Base-by-base conservation (phyloP, 2,797 vertebrate genomes). In the Enteromius fasciolatus region DNA sequence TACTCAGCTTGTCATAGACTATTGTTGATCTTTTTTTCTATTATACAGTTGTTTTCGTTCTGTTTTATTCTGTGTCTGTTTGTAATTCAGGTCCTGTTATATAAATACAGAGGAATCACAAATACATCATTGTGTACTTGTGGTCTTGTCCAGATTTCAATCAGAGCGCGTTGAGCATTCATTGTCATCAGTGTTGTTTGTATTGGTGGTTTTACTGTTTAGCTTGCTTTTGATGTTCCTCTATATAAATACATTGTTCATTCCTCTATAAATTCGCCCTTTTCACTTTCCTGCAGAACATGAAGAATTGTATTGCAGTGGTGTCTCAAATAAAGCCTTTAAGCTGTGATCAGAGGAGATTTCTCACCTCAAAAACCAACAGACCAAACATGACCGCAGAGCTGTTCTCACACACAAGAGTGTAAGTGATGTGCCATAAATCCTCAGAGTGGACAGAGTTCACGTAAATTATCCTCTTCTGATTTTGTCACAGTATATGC, bases 381-480 rank as follows among this genome's bases (percentile, higher is more conserved):
- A 50, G 46, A 52, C 28, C 48, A 61, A 33, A 17, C 78, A 61
- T 33, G 41, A 73, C 39, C 64, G 18, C 77, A 11, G 68, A 50
- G 8, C 10, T n/a, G 20, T 36, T 50, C 66, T 54, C 64, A 57
- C n/a, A 28, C 3, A 44, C 41, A 36, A 70, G 3, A 59, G 11
- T 41, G 12, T 44, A 14, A 69, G 66, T 2, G 1, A 28, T 59
- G 10, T 59, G 46, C 9, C 2, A 48, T 48, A 39, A 36, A 52
- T 52, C 31, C 20, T 78, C 33, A 64, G 33, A 59, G 44, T 15
- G 20, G 0, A 59, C 33, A 80, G 64, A 20, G 15, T 69, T 28
- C 5, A 28, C 57, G n/a, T 54, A 69, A 57, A 41, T 57, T 0
- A 28, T 54, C 20, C 18, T 67, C 31, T 67, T 52, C 20, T 69